These are phyloP conservation scores for Holotrichia oblita DNA, from an alignment of 1,140 invertebrate genomes.

Conservation along the genomic window DNA sequence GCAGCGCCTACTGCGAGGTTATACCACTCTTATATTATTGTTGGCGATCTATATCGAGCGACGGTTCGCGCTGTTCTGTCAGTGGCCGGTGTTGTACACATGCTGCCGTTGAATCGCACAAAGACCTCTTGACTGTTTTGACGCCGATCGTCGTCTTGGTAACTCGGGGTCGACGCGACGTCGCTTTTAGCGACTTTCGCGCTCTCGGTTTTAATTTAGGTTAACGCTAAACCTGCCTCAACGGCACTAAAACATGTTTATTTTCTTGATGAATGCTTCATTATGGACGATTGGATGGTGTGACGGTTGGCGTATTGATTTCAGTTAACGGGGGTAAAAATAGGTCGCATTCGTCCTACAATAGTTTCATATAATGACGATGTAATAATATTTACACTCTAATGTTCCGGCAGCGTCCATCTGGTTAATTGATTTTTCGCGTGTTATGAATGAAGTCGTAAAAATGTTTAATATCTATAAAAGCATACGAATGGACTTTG, in stretches of 20 bases:
- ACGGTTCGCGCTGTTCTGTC: slow-evolving; percentile 14
- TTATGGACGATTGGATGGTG: background rate
- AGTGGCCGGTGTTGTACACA: background rate
- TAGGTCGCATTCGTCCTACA: background rate
- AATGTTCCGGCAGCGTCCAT: background rate
- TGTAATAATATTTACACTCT: background rate
- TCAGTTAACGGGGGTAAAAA: background rate
- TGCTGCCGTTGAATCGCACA: background rate
- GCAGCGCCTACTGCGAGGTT: background rate
- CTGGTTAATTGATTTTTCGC: background rate
- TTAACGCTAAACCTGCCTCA: background rate
- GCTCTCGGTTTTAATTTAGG: background rate
- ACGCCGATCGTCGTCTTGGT: background rate
- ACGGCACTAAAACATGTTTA: background rate
- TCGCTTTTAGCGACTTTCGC: background rate
- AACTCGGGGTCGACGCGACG: background rate
- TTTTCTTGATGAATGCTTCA: background rate
- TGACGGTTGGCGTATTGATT: background rate
- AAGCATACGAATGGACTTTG: too few species aligned
- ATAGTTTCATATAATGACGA: background rate
- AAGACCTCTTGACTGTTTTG: slow-evolving; percentile 20
- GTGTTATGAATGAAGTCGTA: background rate
- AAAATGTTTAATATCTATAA: background rate
- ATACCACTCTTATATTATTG: background rate
- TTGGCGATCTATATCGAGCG: slow-evolving; percentile 5